Evolutionary conservation across 2,888 invertebrate genomes (phyloP).

Genomic region (Tipula unca): DNA sequence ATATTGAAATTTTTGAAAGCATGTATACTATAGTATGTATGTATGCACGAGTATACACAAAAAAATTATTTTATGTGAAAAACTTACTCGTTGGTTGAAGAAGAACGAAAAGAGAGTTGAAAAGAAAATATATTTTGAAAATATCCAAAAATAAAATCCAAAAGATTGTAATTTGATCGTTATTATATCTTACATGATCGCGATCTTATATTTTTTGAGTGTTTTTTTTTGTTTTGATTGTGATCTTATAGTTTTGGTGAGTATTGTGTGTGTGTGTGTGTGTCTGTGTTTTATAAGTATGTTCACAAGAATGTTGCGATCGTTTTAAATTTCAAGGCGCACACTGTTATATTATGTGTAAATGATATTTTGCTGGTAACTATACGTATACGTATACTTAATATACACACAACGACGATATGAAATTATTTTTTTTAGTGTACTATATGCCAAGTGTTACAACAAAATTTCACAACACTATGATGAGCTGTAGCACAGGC

Average conservation of each 20-base stretch:
- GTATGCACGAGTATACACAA: not conserved
- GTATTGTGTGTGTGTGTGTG: not conserved
- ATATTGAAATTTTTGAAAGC: not conserved
- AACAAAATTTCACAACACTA: not conserved
- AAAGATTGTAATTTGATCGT: not conserved
- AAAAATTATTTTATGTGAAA: not conserved
- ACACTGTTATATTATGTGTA: not conserved
- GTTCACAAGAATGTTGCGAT: not conserved
- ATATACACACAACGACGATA: not conserved
- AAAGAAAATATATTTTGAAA: not conserved
- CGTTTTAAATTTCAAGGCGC: not conserved
- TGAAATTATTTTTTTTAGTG: not conserved
- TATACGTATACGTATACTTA: not conserved
- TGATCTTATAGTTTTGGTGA: not conserved
- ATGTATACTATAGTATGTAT: not conserved
- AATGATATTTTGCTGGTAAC: not conserved
- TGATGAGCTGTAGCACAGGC: not conserved
- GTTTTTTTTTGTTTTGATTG: not conserved
- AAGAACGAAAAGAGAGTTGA: not conserved
- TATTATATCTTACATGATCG: not conserved
- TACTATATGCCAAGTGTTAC: not conserved
- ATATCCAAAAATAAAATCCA: constrained; percentile 2
- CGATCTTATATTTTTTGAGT: not conserved
- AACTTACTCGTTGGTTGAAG: not conserved
- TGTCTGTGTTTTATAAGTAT: not conserved